Conservation (phyloP, 1,140 invertebrate genomes). For the Physella acuta region DNA sequence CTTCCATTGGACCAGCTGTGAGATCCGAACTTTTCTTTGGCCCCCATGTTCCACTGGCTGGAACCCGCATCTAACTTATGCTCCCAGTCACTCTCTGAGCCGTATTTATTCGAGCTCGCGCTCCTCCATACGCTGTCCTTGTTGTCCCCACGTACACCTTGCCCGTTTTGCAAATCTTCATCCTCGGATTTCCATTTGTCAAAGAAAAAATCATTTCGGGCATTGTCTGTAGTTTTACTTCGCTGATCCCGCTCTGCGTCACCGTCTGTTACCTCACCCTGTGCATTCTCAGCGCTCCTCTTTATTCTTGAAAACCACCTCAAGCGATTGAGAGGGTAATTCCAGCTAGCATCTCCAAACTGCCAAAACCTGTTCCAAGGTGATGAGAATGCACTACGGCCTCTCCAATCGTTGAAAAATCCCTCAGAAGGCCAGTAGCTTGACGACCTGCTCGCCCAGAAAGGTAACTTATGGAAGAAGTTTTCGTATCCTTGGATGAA, state of each 20-base stretch:
- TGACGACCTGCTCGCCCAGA: background rate
- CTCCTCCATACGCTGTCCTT: slow-evolving; percentile 12
- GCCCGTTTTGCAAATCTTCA: background rate
- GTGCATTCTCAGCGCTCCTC: background rate
- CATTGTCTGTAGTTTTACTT: background rate
- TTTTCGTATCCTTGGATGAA: background rate
- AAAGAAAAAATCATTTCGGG: background rate
- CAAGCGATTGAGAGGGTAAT: background rate
- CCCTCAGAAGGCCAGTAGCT: background rate
- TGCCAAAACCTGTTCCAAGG: background rate
- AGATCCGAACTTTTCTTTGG: background rate
- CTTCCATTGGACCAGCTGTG: background rate
- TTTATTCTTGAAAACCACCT: background rate
- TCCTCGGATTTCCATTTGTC: no score
- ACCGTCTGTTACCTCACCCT: background rate
- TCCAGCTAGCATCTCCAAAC: background rate
- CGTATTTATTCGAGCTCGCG: background rate
- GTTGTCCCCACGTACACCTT: background rate
- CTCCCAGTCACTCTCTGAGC: background rate
- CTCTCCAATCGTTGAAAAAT: background rate
- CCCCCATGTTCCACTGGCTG: background rate
- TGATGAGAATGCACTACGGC: background rate
- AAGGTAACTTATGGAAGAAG: background rate
- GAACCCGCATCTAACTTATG: background rate
- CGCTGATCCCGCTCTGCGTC: background rate